Percentiles rank a stretch among this genome's conserved stretches.
Conservation (phyloP, 1,140 invertebrate species). For the Rhizoglyphus robini region DNA sequence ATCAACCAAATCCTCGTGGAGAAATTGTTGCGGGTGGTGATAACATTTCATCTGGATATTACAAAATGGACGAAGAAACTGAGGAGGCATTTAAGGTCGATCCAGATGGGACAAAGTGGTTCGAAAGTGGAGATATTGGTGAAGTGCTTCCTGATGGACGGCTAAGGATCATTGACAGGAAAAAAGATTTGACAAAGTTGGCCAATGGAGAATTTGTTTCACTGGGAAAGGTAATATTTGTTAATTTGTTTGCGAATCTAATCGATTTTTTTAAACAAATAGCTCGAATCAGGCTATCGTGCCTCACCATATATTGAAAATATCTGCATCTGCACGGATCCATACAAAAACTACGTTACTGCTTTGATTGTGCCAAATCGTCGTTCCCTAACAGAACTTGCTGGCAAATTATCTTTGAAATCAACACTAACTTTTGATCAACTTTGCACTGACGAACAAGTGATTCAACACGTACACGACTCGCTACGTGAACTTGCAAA, state of each 20-base stretch:
- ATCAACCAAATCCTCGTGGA: conserved; percentile 76
- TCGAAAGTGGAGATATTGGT: conserved; percentile 89
- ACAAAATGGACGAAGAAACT: conserved; percentile 74
- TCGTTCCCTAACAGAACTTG: conserved; percentile 48
- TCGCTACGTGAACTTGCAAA: neutral
- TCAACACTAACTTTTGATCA: conserved; percentile 32
- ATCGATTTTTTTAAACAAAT: too few species aligned
- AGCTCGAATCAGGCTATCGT: conserved; percentile 69
- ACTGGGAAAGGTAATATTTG: conserved; percentile 17
- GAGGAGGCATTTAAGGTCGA: conserved; percentile 71
- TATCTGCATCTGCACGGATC: conserved; percentile 81
- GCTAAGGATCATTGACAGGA: conserved; percentile 83
- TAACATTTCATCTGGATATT: conserved; percentile 86
- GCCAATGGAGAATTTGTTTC: conserved; percentile 76
- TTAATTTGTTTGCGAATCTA: too few species aligned
- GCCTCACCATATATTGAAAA: conserved; percentile 86
- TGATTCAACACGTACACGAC: conserved; percentile 31
- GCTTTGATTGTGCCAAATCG: conserved; percentile 75
- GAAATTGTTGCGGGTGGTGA: conserved; percentile 83
- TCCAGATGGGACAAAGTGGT: conserved; percentile 66
- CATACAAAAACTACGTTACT: conserved; percentile 65
- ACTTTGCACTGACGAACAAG: conserved; percentile 51
- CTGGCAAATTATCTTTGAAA: conserved; percentile 45
- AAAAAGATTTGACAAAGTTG: conserved; percentile 75
- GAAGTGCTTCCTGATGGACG: conserved; percentile 80